Evolutionary conservation across 2,113 vertebrate genomes (phyloP), one percentile per base, ranked within the genome.

Genomic region (Lutjanus erythropterus): DNA sequence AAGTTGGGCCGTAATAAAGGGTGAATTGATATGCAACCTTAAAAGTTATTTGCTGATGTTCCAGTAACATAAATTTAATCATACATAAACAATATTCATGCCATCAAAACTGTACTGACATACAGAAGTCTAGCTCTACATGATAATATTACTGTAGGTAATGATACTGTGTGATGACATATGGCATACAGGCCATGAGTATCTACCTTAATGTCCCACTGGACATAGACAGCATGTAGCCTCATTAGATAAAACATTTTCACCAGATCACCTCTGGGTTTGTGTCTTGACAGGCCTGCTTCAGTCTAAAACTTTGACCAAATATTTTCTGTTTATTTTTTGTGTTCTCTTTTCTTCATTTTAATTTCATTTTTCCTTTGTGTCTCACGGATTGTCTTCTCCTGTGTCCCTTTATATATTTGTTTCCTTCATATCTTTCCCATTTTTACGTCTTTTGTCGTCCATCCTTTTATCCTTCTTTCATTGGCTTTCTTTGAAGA

Each of bases 401-500:
- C n/a, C 31, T n/a, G 29, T 27, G n/a, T 55, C n/a, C 11, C 15
- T 39, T 29, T 58, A 56, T 56, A 10, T 31, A 31, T 73, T 11
- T 3, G 5, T 69, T 44, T 71, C 5, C 15, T 15, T n/a, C 29
- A 35, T 49, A 8, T 39, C 1, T 46, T 11, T 35, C 35, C 62
- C 44, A 29, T 83, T 56, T 82, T 68, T 71, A 9, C 3, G 9
- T 81, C 60, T n/a, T 67, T 67, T 84, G 69, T 72, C 53, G 27
- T 70, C 71, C 23, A 21, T 31, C 67, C 72, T 56, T 77, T 64
- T 44, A 52, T 81, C 65, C 16, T 4, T 61, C 77, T 81, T 71
- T 78, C 77, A 82, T 71, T 88, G 78, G 35, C 66, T 86, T 71
- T 27, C 41, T 78, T 78, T 61, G 49, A 78, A 50, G 75, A 90